Evolutionary conservation across 2,888 invertebrate species (phyloP).

Genomic region (Eledone cirrhosa): DNA sequence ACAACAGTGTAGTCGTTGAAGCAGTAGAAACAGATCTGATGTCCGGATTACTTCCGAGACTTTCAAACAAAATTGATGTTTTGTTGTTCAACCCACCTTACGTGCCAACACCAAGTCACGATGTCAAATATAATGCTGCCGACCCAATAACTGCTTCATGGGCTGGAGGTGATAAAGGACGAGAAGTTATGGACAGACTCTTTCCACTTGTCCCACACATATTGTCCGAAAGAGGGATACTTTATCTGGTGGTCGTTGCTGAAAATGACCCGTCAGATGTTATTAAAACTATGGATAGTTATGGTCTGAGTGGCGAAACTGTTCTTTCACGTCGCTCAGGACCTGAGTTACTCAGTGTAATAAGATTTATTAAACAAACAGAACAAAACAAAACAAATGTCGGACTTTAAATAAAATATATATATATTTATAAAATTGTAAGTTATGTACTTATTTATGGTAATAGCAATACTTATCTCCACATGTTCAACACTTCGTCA

Average conservation of each 20-base stretch:
- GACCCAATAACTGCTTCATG: constrained; percentile 64
- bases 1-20: constrained; percentile 74
- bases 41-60: constrained; percentile 25
- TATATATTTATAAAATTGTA: no score
- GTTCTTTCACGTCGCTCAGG: constrained; percentile 81
- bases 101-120: constrained; percentile 84
- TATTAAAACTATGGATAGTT: constrained; percentile 71
- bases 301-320: constrained; percentile 73
- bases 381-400: no score
- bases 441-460: no score
- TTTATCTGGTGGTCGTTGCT: constrained; percentile 87
- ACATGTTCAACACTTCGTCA: no score
- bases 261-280: constrained; percentile 80
- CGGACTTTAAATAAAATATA: no score
- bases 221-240: constrained; percentile 79
- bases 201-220: constrained; percentile 77
- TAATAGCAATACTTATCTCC: no score
- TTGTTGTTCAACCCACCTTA: constrained; percentile 98
- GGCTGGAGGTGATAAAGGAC: constrained; percentile 70
- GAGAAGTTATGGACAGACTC: constrained; percentile 76
- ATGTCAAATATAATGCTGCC: constrained; percentile 62
- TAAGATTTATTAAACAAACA: constrained; percentile 72
- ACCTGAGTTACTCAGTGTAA: constrained; percentile 85
- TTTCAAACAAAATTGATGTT: constrained; percentile 76
- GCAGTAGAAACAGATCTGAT: constrained; percentile 67